phyloP scores from a whole-genome alignment of 2,888 invertebrate genomes.

The Atethmia centrago region DNA sequence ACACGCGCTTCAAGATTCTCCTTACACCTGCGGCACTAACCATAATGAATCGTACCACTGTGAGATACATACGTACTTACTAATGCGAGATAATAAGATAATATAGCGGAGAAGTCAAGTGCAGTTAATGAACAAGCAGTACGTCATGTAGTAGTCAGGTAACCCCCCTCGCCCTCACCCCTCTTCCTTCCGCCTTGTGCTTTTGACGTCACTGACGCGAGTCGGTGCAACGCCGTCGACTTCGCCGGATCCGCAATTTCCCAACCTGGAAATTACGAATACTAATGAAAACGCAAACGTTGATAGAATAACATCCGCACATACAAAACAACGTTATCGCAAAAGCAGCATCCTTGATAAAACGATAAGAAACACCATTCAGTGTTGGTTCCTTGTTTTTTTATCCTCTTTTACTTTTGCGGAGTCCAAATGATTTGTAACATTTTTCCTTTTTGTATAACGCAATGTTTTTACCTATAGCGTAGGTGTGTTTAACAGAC shows the following conservation, averaged over 20 bases:
- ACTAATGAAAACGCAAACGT: constrained; percentile 81
- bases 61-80: constrained; percentile 10
- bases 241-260: constrained; percentile 78
- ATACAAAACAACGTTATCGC: constrained; percentile 68
- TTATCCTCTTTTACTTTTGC: constrained; percentile 7
- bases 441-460: not conserved
- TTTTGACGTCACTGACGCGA: constrained; percentile 51
- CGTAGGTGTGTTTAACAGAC: not conserved
- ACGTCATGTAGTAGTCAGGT: constrained; percentile 52
- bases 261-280: constrained; percentile 83
- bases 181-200: constrained; percentile 33
- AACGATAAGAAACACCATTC: constrained; percentile 25
- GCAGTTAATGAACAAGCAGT: constrained; percentile 60
- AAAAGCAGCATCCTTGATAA: constrained; percentile 44
- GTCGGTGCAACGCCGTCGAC: constrained; percentile 48
- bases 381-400: constrained; percentile 19
- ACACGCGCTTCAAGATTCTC: constrained; percentile 5
- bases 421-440: constrained; percentile 1
- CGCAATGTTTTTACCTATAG: not conserved
- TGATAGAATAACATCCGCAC: constrained; percentile 69
- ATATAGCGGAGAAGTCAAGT: constrained; percentile 50
- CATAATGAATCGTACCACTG: constrained; percentile 1
- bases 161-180: not conserved
- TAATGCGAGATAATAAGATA: constrained; percentile 40
- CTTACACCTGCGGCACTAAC: constrained; percentile 5